Evolutionary conservation across 2,888 invertebrate genomes (phyloP).

Genomic region (Sinopyrophorus schimmeli): DNA sequence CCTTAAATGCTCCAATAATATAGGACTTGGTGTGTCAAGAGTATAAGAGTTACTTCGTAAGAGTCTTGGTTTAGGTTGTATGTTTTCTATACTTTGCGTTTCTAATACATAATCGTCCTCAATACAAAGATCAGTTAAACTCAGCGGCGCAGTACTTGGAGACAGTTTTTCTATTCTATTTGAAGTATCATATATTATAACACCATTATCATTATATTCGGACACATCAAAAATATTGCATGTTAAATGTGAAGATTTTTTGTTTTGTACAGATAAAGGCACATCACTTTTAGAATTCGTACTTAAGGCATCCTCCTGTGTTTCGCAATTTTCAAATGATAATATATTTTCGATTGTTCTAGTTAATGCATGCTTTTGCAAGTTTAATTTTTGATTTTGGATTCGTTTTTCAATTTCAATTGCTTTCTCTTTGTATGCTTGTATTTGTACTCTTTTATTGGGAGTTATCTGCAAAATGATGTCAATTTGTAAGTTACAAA

Average conservation of each 20-base stretch:
- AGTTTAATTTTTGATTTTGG: slow-evolving; percentile 54
- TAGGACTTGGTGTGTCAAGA: slow-evolving; percentile 75
- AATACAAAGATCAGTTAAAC: slow-evolving; percentile 1
- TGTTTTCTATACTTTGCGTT: neutral
- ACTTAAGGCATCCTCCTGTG: slow-evolving; percentile 32
- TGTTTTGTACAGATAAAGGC: slow-evolving; percentile 27
- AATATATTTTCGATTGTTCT: slow-evolving; percentile 33
- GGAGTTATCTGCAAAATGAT: slow-evolving; percentile 64
- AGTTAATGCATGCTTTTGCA: slow-evolving; percentile 38
- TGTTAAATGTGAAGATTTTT: slow-evolving; percentile 39
- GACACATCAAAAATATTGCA: slow-evolving; percentile 45
- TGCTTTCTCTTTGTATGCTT: slow-evolving; percentile 68
- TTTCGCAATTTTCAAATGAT: slow-evolving; percentile 31
- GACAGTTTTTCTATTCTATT: slow-evolving; percentile 33
- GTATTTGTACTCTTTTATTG: slow-evolving; percentile 66
- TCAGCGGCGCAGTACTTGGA: slow-evolving; percentile 2
- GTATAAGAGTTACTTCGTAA: slow-evolving; percentile 78
- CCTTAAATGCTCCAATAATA: slow-evolving; percentile 67
- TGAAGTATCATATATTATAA: slow-evolving; percentile 11
- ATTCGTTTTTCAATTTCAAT: slow-evolving; percentile 66
- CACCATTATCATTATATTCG: slow-evolving; percentile 40
- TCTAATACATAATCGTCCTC: neutral
- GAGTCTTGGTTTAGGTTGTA: neutral
- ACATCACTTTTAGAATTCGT: slow-evolving; percentile 12
- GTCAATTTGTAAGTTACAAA: neutral